These are phyloP conservation scores for Meloidogyne chitwoodi DNA, from an alignment of 1,140 invertebrate genomes.

Conservation along the genomic window DNA sequence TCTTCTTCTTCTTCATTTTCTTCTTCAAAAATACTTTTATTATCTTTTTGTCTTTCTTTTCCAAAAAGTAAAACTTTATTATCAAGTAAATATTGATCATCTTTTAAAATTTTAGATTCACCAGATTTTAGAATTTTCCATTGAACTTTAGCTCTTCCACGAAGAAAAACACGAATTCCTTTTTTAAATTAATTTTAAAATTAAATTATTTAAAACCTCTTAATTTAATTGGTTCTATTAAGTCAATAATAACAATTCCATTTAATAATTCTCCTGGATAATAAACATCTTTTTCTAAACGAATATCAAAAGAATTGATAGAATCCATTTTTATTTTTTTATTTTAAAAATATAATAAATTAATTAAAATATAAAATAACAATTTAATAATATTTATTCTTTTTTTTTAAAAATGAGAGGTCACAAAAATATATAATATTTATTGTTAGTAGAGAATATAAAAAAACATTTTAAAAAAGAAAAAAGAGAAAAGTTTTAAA, in stretches of 20 bases:
- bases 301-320: conserved; percentile 53
- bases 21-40: conserved; percentile 34
- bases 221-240: conserved; percentile 56
- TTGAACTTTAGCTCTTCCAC: conserved; percentile 76
- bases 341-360: neutral
- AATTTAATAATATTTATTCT: too few relatives aligned
- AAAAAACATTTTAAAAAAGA: too few relatives aligned
- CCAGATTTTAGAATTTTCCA: conserved; percentile 77
- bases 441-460: too few relatives aligned
- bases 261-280: conserved; percentile 50
- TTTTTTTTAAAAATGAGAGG: too few relatives aligned
- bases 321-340: conserved; percentile 41
- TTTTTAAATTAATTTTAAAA: conserved; percentile 9
- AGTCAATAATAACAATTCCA: conserved; percentile 53
- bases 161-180: conserved; percentile 73
- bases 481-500: too few relatives aligned
- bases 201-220: conserved; percentile 31
- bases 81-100: conserved; percentile 78
- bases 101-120: conserved; percentile 72
- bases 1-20: conserved; percentile 35
- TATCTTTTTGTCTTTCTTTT: conserved; percentile 66
- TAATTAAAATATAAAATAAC: neutral
- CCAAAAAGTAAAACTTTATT: conserved; percentile 74
- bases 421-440: too few relatives aligned
- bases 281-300: conserved; percentile 53